phyloP scores from a whole-genome alignment of 2,888 invertebrate species.

The Parapristionchus giblindavisi region DNA sequence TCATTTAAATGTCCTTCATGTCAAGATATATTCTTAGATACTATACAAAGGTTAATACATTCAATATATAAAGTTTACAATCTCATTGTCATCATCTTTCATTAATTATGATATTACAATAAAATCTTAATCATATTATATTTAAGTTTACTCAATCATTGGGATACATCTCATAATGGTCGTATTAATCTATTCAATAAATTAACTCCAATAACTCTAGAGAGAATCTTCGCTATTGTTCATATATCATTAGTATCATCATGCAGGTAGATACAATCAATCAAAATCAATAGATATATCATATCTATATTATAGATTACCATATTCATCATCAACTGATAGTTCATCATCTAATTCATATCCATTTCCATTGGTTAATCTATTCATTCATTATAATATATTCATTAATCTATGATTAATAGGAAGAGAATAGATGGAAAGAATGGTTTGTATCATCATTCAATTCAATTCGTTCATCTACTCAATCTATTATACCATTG shows the following conservation, averaged over 20 bases:
- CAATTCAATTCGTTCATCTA: conserved; percentile 18
- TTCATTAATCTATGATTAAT: neutral
- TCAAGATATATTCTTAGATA: conserved; percentile 30
- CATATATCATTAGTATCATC: conserved; percentile 28
- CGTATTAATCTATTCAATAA: neutral
- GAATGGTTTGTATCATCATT: conserved; percentile 27
- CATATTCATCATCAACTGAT: conserved; percentile 6
- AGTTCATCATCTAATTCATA: neutral
- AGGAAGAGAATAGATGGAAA: conserved; percentile 36
- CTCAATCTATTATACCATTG: too few relatives aligned
- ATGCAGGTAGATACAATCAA: neutral
- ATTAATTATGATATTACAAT: too few relatives aligned
- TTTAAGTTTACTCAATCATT: conserved; percentile 28
- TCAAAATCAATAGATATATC: neutral
- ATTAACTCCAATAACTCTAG: conserved; percentile 10
- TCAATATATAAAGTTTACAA: neutral
- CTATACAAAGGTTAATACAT: conserved; percentile 31
- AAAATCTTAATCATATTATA: too few relatives aligned
- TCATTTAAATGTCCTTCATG: conserved; percentile 34
- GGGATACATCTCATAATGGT: conserved; percentile 26
- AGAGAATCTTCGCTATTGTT: conserved; percentile 30
- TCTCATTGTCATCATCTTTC: neutral
- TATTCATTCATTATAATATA: neutral
- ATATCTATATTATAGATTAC: neutral
- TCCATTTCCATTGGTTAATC: conserved; percentile 11